Evolutionary conservation across 2,797 vertebrate genomes (phyloP).

Genomic region (Notoglanidium macrostoma): DNA sequence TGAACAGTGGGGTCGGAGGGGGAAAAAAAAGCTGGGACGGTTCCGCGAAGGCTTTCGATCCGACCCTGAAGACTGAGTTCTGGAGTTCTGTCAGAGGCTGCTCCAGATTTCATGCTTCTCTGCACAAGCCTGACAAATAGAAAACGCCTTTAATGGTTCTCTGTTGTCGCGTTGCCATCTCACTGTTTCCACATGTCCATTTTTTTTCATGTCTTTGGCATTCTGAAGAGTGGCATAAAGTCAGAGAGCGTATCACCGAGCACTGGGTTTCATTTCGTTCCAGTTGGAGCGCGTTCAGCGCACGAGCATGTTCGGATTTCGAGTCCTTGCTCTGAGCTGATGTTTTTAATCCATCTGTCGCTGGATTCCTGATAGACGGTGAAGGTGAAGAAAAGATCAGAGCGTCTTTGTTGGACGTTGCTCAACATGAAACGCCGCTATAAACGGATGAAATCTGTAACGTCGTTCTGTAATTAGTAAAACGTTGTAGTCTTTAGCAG

Average conservation of each 20-base stretch:
- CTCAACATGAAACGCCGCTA: background rate
- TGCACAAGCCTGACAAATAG: constrained; percentile 9
- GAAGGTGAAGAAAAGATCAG: background rate
- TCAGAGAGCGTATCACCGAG: background rate
- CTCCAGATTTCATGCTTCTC: constrained; percentile 9
- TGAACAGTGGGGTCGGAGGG: background rate
- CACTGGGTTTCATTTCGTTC: background rate
- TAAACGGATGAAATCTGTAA: background rate
- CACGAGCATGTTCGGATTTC: background rate
- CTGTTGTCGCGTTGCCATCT: background rate
- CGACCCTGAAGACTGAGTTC: background rate
- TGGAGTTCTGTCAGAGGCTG: background rate
- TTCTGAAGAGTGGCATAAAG: background rate
- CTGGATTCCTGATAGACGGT: background rate
- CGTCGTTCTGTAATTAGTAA: background rate
- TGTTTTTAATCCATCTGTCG: constrained; percentile 31
- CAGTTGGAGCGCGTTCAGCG: constrained; percentile 8
- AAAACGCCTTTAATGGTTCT: constrained; percentile 15
- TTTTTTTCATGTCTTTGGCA: background rate
- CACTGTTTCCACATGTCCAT: background rate
- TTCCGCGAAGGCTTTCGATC: background rate
- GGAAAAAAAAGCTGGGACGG: background rate
- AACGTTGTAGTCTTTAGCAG: background rate
- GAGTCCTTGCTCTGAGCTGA: background rate
- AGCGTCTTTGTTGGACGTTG: background rate